A percentile compares a stretch with the other conserved stretches of the same genome.
Evolutionary conservation across 2,888 invertebrate genomes (phyloP).

Genomic region (Acrobasis consociella): DNA sequence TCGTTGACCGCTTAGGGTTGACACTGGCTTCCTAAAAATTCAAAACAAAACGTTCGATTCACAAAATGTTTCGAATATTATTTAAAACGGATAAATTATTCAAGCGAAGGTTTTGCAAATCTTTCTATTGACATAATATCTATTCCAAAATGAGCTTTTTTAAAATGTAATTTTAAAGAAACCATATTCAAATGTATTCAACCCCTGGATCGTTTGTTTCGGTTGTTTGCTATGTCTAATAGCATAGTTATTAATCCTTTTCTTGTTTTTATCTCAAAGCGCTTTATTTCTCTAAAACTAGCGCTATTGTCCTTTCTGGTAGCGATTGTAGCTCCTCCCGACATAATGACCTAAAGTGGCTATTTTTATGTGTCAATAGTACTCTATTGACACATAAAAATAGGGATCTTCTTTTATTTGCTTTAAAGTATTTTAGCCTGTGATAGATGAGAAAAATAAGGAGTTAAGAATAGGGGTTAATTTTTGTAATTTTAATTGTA

Average conservation of each 20-base stretch:
- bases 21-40: slow-evolving; percentile 17
- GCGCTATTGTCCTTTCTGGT: slow-evolving; percentile 51
- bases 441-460: too few relatives aligned
- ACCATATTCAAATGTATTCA: not conserved
- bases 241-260: slow-evolving; percentile 66
- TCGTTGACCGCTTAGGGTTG: slow-evolving; percentile 28
- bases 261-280: slow-evolving; percentile 66
- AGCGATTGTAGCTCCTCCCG: slow-evolving; percentile 37
- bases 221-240: slow-evolving; percentile 35
- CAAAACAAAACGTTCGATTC: slow-evolving; percentile 11
- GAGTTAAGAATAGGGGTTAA: too few relatives aligned
- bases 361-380: slow-evolving; percentile 14
- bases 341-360: slow-evolving; percentile 33
- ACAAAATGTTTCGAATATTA: slow-evolving; percentile 3
- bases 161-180: too few relatives aligned
- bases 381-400: too few relatives aligned
- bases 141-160: not conserved
- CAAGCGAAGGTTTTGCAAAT: not conserved
- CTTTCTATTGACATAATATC: not conserved
- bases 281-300: slow-evolving; percentile 56
- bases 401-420: slow-evolving; percentile 5
- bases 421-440: not conserved
- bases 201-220: not conserved
- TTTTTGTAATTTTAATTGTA: too few relatives aligned
- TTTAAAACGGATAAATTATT: not conserved